Evolutionary conservation across 2,113 vertebrate species (phyloP), one percentile per base, ranked within the genome.

Genomic region (Todiramphus chloris): DNA sequence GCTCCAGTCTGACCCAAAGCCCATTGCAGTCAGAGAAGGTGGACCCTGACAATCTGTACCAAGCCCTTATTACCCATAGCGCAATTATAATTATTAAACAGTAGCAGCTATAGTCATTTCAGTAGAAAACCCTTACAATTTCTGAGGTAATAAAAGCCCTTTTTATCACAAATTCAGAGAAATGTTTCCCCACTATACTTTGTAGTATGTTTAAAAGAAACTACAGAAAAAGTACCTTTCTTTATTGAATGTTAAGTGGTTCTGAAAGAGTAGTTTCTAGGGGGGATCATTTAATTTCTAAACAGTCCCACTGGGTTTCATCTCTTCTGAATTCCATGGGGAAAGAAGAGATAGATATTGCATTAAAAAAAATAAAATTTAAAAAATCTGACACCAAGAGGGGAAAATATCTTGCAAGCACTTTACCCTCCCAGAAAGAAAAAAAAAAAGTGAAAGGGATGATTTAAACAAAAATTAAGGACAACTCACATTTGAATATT

Each of bases 391-490:
- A 79, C 10, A 59, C 50, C 1, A 4, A 82, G 33, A 90, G 20
- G 8, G 9, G n/a, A 58, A 84, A 90, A 78, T 7, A 90, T 83
- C 56, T 89, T 89, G 50, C 53, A 64, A 85, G 58, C 43, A 44
- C 37, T 46, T 53, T 33, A 70, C 46, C 23, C 44, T 27, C 59
- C n/a, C 55, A 58, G 53, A 56, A 66, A 68, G 73, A 93, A 93
- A 97, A 96, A 51, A 51, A 94, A 96, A 51, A 79, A 94, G 55
- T 74, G 84, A 89, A 90, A 96, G 90, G 89, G 88, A 97, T 97
- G 92, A 98, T 98, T 98, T 96, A 97, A 97, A 96, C 86, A 97
- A 97, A 98, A 98, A 97, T 97, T 97, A 98, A 97, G 97, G 93
- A 96, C 93, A 97, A 96, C 92, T 97, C 97, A 93, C 95, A 97